A percentile compares a stretch with the other conserved stretches of the same genome.
Conservation (phyloP, 2,888 invertebrate species). For the Sinopyrophorus schimmeli region DNA sequence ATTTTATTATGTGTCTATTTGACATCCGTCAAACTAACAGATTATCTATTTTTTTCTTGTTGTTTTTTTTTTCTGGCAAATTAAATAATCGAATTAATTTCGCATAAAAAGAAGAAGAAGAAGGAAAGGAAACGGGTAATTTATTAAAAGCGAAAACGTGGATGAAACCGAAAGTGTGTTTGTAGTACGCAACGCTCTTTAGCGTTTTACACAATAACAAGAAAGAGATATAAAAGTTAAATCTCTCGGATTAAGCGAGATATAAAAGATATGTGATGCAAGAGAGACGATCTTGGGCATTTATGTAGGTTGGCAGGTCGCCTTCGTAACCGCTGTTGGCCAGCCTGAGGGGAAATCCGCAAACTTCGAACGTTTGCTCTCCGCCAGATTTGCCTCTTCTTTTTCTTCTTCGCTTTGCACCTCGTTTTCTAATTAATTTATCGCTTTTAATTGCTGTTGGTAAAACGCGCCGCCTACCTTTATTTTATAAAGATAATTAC, state of each 20-base stretch:
- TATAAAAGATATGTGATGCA: slow-evolving; percentile 43
- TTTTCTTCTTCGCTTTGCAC: no score
- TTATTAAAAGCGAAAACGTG: slow-evolving; percentile 6
- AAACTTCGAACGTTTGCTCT: slow-evolving; percentile 9
- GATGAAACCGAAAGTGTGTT: slow-evolving; percentile 32
- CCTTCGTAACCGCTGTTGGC: slow-evolving; percentile 32
- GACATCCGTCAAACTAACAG: no score
- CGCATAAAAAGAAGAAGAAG: no score
- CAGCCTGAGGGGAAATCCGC: slow-evolving; percentile 8
- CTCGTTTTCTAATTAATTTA: no score
- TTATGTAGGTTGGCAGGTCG: slow-evolving; percentile 52
- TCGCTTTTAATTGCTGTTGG: no score
- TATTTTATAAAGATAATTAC: no score
- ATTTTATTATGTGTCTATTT: no score
- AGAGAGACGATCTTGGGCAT: slow-evolving; percentile 47
- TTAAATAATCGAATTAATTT: no score
- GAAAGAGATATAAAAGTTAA: no score
- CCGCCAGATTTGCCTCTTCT: no score
- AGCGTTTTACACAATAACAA: slow-evolving; percentile 5
- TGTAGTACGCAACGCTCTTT: slow-evolving; percentile 3
- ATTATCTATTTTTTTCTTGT: no score
- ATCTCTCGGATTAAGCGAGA: slow-evolving; percentile 16
- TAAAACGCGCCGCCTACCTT: no score
- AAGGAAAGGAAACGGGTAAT: neutral
- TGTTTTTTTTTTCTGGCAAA: neutral